phyloP scores from a whole-genome alignment of 2,113 vertebrate genomes.

The Plestiodon gilberti region DNA sequence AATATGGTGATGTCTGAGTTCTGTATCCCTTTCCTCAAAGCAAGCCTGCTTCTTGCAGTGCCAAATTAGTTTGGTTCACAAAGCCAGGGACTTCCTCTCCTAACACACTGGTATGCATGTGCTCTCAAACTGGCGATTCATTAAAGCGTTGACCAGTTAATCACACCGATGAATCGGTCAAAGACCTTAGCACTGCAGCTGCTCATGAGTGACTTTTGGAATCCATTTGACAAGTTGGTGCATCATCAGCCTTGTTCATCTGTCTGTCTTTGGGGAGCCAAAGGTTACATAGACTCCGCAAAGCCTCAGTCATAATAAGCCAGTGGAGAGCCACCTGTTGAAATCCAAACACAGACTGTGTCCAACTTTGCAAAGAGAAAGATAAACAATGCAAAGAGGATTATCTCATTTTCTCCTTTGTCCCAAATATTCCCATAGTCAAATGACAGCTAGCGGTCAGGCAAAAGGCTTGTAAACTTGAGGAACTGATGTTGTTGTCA shows the following conservation, averaged over 20 bases:
- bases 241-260: rapidly evolving
- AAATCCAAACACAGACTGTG: constrained; percentile 16
- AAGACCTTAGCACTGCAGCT: constrained; percentile 9
- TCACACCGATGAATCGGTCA: background rate
- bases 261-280: background rate
- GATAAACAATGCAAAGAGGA: constrained; percentile 23
- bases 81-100: background rate
- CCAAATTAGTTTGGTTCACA: background rate
- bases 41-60: background rate
- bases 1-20: background rate
- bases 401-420: background rate
- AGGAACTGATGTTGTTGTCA: background rate
- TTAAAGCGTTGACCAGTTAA: background rate
- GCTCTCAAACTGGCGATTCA: background rate
- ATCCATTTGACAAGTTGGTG: background rate
- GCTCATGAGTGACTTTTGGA: constrained; percentile 15
- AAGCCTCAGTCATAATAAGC: background rate
- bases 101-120: background rate
- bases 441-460: constrained; percentile 47
- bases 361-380: background rate
- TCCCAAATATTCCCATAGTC: constrained; percentile 42
- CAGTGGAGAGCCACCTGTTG: constrained; percentile 49
- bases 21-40: background rate
- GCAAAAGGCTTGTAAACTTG: constrained; percentile 6
- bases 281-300: background rate